phyloP scores from a whole-genome alignment of 2,797 vertebrate genomes.

The Diceros bicornis region DNA sequence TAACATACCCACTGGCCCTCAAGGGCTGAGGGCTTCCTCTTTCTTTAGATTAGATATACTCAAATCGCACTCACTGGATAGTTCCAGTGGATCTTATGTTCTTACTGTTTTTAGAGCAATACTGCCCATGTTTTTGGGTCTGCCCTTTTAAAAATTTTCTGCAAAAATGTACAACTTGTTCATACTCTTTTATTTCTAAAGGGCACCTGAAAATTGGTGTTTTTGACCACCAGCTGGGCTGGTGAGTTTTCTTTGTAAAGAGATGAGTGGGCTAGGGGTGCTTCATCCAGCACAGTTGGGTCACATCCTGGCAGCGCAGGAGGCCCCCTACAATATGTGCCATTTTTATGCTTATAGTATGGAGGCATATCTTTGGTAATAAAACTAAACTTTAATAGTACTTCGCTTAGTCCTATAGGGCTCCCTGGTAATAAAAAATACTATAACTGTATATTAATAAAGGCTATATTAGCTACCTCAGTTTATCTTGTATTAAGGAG shows the following conservation, averaged over 20 bases:
- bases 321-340: not conserved
- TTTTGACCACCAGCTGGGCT: not conserved
- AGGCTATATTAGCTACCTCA: not conserved
- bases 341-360: not conserved
- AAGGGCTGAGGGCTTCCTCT: not conserved
- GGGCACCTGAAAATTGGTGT: not conserved
- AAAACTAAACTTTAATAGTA: not conserved
- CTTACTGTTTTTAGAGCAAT: not conserved
- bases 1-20: not conserved
- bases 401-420: not conserved
- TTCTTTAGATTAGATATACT: not conserved
- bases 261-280: not conserved
- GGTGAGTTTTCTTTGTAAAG: conserved; percentile 37
- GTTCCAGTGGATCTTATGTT: not conserved
- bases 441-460: not conserved
- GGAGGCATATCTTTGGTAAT: not conserved
- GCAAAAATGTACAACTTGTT: not conserved
- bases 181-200: conserved; percentile 23
- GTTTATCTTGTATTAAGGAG: not conserved
- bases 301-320: not conserved
- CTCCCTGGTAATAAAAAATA: not conserved
- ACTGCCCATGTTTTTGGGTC: not conserved
- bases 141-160: not conserved
- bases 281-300: not conserved
- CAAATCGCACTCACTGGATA: not conserved